A percentile compares a stretch with the other conserved stretches of the same genome.
Conservation (phyloP, 2,797 vertebrate genomes). For the Nyctibius grandis region DNA sequence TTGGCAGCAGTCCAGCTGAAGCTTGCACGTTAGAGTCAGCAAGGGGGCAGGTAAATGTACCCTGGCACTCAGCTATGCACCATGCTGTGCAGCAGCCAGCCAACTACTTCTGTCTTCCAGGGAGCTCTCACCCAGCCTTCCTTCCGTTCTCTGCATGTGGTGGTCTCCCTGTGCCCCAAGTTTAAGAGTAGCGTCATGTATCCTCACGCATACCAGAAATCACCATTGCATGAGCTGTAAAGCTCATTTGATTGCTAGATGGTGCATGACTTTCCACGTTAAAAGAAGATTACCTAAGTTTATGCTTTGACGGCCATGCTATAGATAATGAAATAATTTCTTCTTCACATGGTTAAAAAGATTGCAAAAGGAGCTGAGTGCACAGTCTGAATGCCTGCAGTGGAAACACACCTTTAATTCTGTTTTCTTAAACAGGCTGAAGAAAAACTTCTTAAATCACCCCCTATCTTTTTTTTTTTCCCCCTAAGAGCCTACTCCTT, state of each 20-base stretch:
- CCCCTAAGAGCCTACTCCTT: slow-evolving; percentile 85
- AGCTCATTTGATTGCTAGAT: not conserved
- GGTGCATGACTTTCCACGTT: not conserved
- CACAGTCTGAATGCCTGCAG: not conserved
- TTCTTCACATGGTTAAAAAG: not conserved
- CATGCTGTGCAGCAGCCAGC: not conserved
- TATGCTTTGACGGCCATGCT: not conserved
- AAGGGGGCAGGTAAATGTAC: not conserved
- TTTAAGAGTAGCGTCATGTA: not conserved
- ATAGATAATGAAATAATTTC: not conserved
- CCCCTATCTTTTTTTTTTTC: not conserved
- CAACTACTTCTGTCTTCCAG: not conserved
- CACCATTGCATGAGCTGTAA: not conserved
- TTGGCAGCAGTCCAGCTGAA: not conserved
- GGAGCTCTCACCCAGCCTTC: not conserved
- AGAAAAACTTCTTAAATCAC: not conserved
- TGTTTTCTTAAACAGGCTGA: not conserved
- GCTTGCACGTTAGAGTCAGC: not conserved
- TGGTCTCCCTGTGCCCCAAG: not conserved
- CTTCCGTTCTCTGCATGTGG: not conserved
- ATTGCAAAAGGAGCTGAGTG: not conserved
- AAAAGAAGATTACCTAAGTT: not conserved
- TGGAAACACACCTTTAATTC: not conserved
- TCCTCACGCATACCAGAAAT: not conserved
- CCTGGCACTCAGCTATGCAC: not conserved